Conservation (phyloP, 2,888 invertebrate species). For the Julus scandinavius region DNA sequence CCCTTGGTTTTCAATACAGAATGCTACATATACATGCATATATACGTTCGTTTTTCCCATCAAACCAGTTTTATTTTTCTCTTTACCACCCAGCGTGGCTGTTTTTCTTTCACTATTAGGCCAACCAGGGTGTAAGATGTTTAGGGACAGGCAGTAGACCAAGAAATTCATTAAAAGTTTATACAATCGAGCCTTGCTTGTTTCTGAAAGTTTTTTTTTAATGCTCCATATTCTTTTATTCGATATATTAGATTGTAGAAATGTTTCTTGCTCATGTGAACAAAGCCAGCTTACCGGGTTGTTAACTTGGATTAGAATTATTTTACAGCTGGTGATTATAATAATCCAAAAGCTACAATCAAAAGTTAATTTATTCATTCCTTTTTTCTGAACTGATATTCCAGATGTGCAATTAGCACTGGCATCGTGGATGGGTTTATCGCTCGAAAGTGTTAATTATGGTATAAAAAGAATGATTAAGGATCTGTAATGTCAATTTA, state of each 20-base stretch:
- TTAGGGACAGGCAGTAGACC: background rate
- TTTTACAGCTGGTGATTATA: too few relatives aligned
- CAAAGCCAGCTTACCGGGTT: too few relatives aligned
- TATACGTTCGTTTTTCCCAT: background rate
- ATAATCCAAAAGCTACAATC: too few relatives aligned
- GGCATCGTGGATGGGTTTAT: too few relatives aligned
- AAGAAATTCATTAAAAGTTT: background rate
- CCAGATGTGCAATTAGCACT: too few relatives aligned
- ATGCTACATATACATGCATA: background rate
- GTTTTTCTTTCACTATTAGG: background rate
- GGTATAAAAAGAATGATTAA: too few relatives aligned
- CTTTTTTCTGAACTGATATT: too few relatives aligned
- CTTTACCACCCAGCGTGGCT: background rate
- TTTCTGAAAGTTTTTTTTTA: background rate
- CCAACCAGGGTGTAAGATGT: background rate
- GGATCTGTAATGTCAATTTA: too few relatives aligned
- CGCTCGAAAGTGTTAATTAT: too few relatives aligned
- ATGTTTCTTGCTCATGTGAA: too few relatives aligned
- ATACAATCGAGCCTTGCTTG: background rate
- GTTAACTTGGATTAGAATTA: too few relatives aligned
- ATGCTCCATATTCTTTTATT: background rate
- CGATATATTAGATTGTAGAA: background rate
- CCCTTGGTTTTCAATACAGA: background rate
- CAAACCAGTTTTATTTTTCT: slow-evolving; percentile 29
- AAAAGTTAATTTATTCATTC: too few relatives aligned